Base-by-base conservation (phyloP, 37 sponge, comb jelly and placozoan genomes). In the Bolinopsis microptera region DNA sequence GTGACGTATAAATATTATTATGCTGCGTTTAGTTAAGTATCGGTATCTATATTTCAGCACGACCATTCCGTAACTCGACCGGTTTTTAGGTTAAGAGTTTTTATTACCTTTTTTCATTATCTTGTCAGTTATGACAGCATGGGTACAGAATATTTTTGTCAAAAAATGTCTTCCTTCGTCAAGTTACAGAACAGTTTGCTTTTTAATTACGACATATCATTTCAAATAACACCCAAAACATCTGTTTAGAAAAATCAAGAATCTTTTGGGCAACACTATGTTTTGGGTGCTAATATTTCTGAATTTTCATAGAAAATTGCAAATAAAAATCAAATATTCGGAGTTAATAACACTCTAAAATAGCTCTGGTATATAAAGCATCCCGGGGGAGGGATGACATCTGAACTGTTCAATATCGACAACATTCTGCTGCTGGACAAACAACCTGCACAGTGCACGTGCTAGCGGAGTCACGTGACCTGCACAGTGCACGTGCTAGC, bases 291-390 rank as follows among this genome's bases (percentile, higher is more conserved):
- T 48, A 48, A 48, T 48, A 18, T 13, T 48, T 48, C 61, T 48
- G 80, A 13, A 77, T 77, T 77, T 77, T 77, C 80, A 77, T 34
- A 77, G 80, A 77, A 77, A 77, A 77, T 77, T 77, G 32, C 32
- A 77, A 77, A 77, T 77, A 77, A 27, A 35, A 77, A 77, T 16
- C 35, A 16, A 32, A 32, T 32, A 77, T 33, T 77, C 80, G 1
- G 80, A 77, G 80, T 32, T 33, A 18, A 77, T 77, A 77, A 77
- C 35, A 77, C 80, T 77, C 80, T 13, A 77, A 77, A 77, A 48
- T 48, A 48, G 61, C 61, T 48, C 61, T 48, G 61, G 61, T 48
- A 48, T 48, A 13, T 48, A 48, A 48, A 48, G 61, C 61, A 48
- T 48, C 61, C 61, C 61, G 13, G 61, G n/a, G 61, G 5, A 48